Percentiles rank a stretch among this genome's conserved stretches.
Evolutionary conservation across 2,113 vertebrate genomes (phyloP).

Genomic region (Meleagris gallopavo): DNA sequence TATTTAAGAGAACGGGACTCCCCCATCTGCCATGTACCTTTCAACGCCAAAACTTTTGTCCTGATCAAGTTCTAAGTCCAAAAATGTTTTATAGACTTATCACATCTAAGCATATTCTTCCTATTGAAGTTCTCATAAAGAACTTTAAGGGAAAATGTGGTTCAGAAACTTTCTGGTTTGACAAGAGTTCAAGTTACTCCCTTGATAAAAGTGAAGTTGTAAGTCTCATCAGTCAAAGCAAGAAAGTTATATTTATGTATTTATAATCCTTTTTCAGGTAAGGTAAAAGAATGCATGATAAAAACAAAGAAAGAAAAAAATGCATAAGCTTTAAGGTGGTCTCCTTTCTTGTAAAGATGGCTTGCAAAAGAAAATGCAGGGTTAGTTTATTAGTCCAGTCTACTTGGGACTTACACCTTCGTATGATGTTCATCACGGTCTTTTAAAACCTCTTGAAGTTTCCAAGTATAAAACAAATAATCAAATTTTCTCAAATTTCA

Average conservation of each 20-base stretch:
- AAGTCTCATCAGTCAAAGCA: not conserved
- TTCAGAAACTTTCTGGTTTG: not conserved
- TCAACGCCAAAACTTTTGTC: not conserved
- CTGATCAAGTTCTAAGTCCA: fast-evolving
- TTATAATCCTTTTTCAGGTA: not conserved
- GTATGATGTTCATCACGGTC: not conserved
- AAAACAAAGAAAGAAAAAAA: not conserved
- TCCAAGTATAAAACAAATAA: not conserved
- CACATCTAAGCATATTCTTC: not conserved
- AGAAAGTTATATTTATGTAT: not conserved
- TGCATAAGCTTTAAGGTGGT: not conserved
- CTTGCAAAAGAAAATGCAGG: not conserved
- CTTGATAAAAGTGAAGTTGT: not conserved
- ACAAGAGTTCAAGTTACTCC: not conserved
- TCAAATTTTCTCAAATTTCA: not conserved
- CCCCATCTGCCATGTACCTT: fast-evolving
- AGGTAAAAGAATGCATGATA: not conserved
- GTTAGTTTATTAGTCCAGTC: not conserved
- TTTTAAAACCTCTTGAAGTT: not conserved
- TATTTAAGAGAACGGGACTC: not conserved
- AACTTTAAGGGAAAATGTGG: not conserved
- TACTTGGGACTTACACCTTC: not conserved
- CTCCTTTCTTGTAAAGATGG: not conserved
- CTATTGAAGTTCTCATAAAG: not conserved
- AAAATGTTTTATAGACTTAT: not conserved